Percentiles rank a stretch among this genome's conserved stretches.
phyloP scores from a whole-genome alignment of 2,797 vertebrate species.

The Bovichtus variegatus region DNA sequence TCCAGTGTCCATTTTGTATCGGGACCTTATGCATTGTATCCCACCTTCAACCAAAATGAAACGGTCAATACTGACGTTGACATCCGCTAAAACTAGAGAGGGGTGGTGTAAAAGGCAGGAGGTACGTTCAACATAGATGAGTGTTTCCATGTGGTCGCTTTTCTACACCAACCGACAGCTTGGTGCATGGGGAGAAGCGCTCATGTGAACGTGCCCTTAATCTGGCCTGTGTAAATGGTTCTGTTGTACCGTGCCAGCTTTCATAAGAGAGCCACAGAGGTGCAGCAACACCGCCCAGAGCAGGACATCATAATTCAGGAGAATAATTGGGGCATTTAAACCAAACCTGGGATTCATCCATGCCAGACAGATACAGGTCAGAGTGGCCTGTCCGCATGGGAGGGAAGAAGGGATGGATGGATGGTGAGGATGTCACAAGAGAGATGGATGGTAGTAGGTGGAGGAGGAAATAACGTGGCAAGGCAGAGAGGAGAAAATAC shows the following conservation, averaged over 20 bases:
- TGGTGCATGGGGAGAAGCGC: conserved; percentile 36
- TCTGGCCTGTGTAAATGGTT: conserved; percentile 74
- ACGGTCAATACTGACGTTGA: not conserved
- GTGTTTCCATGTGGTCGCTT: conserved; percentile 18
- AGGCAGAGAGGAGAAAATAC: conserved; percentile 19
- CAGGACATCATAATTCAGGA: conserved; percentile 83
- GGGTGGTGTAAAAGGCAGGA: not conserved
- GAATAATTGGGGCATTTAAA: conserved; percentile 85
- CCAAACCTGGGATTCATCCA: conserved; percentile 79
- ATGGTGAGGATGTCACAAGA: conserved; percentile 48
- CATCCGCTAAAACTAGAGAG: not conserved
- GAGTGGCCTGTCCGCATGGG: conserved; percentile 63
- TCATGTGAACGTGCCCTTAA: conserved; percentile 67
- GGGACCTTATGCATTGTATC: not conserved
- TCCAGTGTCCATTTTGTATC: not conserved
- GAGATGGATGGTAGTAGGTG: conserved; percentile 41
- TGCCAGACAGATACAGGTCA: conserved; percentile 83
- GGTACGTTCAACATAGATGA: conserved; percentile 9
- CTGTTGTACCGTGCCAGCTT: conserved; percentile 70
- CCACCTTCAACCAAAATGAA: not conserved
- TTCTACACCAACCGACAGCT: conserved; percentile 31
- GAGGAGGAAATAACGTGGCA: conserved; percentile 15
- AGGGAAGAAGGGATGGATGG: conserved; percentile 55
- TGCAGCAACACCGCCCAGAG: conserved; percentile 59
- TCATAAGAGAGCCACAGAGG: conserved; percentile 75